A percentile compares a stretch with the other conserved stretches of the same genome.
Evolutionary conservation across 2,888 invertebrate species (phyloP).

Genomic region (Asteroscopus sphinx): DNA sequence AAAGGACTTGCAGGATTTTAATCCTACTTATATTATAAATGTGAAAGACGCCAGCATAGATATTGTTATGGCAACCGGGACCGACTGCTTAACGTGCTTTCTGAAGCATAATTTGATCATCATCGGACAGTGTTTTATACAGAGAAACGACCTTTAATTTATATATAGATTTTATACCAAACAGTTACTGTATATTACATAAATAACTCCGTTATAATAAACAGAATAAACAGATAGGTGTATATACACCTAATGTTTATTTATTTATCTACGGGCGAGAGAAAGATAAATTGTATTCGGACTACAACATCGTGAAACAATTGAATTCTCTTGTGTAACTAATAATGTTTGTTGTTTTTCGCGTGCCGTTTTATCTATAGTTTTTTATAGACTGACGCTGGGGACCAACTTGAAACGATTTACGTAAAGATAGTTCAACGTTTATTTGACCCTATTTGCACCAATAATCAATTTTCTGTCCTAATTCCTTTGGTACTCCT

Average conservation of each 20-base stretch:
- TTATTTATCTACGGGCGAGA: slow-evolving; percentile 1
- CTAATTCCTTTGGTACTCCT: too few relatives aligned
- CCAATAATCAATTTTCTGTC: too few relatives aligned
- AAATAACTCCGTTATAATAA: not conserved
- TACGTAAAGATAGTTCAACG: too few relatives aligned
- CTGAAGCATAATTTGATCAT: slow-evolving; percentile 4
- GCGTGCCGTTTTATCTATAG: not conserved
- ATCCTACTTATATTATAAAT: too few relatives aligned
- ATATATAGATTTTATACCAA: slow-evolving; percentile 14
- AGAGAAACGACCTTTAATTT: not conserved
- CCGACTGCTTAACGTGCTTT: too few relatives aligned
- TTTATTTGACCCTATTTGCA: too few relatives aligned
- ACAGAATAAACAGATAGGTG: too few relatives aligned
- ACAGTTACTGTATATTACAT: not conserved
- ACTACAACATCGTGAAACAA: not conserved
- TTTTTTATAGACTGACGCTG: too few relatives aligned
- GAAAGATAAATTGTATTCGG: slow-evolving; percentile 17
- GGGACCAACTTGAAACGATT: too few relatives aligned
- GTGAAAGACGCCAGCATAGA: too few relatives aligned
- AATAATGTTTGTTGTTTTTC: not conserved
- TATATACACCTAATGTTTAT: slow-evolving; percentile 4
- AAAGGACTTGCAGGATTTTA: too few relatives aligned
- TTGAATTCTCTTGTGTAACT: slow-evolving; percentile 1
- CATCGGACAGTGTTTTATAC: not conserved
- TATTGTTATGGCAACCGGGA: too few relatives aligned